Conservation (phyloP, 2,888 invertebrate species). For the Machimus rusticus region DNA sequence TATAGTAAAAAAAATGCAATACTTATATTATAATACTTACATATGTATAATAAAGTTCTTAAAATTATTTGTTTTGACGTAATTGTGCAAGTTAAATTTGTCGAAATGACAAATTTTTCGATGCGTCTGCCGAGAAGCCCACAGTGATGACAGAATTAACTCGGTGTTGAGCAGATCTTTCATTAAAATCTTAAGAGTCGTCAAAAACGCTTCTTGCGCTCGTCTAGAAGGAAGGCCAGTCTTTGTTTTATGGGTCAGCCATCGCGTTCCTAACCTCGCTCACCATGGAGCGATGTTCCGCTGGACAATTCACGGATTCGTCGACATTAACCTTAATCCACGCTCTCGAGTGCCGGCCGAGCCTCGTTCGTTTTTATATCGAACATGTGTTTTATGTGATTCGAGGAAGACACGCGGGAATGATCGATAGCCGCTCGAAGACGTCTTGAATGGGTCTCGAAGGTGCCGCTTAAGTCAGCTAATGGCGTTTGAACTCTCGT, state of each 20-base stretch:
- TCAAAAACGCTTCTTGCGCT: neutral
- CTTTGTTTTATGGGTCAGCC: neutral
- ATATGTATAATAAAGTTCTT: too few species aligned
- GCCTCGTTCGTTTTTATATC: neutral
- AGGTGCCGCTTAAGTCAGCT: neutral
- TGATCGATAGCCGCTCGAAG: neutral
- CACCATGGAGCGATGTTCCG: neutral
- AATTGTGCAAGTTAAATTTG: too few species aligned
- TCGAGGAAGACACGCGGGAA: neutral
- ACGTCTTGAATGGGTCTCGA: neutral
- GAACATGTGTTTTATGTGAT: neutral
- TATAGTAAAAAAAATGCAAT: too few species aligned
- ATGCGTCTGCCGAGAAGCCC: too few species aligned
- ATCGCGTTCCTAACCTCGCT: neutral
- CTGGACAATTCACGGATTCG: neutral
- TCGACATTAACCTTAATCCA: constrained; percentile 24
- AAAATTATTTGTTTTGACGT: too few species aligned
- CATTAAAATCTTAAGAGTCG: neutral
- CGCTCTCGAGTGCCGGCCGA: neutral
- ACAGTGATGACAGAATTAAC: neutral
- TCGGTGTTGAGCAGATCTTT: neutral
- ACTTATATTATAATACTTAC: too few species aligned
- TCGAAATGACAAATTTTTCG: too few species aligned
- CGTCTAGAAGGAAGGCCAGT: neutral
- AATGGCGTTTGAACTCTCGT: neutral